A percentile compares a stretch with the other conserved stretches of the same genome.
Conservation (phyloP, 2,797 vertebrate species). For the Trachops cirrhosus region DNA sequence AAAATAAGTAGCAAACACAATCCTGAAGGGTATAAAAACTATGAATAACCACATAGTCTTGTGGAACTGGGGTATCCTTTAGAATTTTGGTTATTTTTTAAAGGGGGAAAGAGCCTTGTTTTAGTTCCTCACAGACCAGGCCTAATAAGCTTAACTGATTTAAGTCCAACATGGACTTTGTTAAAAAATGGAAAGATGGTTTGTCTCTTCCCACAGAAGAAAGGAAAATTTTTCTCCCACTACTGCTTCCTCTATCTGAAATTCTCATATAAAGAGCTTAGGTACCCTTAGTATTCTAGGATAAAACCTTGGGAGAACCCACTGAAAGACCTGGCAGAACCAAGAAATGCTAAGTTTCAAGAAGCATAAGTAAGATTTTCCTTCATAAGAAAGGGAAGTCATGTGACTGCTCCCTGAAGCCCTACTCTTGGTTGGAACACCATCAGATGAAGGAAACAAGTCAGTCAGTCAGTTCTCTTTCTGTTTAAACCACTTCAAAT, state of each 20-base stretch:
- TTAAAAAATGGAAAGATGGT: slow-evolving; percentile 10
- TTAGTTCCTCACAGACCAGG: not conserved
- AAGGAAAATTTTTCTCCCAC: slow-evolving; percentile 20
- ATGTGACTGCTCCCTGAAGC: not conserved
- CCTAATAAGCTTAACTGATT: slow-evolving; percentile 21
- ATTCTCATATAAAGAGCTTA: slow-evolving; percentile 23
- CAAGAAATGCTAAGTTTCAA: slow-evolving; percentile 13
- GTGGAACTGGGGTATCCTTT: not conserved
- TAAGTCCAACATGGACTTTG: not conserved
- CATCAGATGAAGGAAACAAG: not conserved
- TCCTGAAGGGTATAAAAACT: not conserved
- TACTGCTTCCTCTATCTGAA: slow-evolving; percentile 16
- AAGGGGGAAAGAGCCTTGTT: not conserved
- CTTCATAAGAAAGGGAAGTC: not conserved
- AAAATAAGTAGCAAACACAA: slow-evolving; percentile 1
- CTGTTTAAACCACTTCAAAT: slow-evolving; percentile 1
- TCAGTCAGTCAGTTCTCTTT: not conserved
- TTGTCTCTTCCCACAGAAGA: slow-evolving; percentile 3
- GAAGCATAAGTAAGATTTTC: not conserved
- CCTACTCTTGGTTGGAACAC: not conserved
- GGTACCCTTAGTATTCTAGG: not conserved
- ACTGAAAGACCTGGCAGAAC: not conserved
- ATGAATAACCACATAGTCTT: not conserved
- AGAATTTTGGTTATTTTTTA: slow-evolving; percentile 4
- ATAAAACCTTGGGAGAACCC: slow-evolving; percentile 6